Evolutionary conservation across 2,797 vertebrate species (phyloP), one percentile per base, ranked within the genome.

Genomic region (Melanotaenia parkinsoni): DNA sequence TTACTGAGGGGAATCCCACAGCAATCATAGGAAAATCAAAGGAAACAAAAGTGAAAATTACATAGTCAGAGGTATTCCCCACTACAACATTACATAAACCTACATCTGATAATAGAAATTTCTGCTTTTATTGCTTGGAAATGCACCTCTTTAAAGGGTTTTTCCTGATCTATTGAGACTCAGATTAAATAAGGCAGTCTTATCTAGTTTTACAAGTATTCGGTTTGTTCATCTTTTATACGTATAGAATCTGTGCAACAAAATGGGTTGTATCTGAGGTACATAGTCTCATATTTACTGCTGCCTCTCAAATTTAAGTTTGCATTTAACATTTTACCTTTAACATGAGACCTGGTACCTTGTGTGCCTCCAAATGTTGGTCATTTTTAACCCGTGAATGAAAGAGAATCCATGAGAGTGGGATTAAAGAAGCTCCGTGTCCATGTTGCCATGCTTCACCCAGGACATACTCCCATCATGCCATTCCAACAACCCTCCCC

Each of bases 401-500:
- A 14, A 24, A 8, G 3, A 47, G 30, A 22, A 35, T 8, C 3
- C 3, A 18, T 33, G 75, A 69, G 86, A 88, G 89, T 91, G 89
- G 88, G 89, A 92, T 74, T 91, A 80, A 86, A 91, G 88, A 84
- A 47, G 76, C 86, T 90, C 81, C 88, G 72, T 84, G 79, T 93
- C 76, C 79, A 74, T 63, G 77, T 91, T 66, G 84, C 86, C 91
- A 89, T 90, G 82, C 89, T 85, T 88, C 86, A 90, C 88, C 87
- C 88, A 77, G 78, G 76, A 77, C 81, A 85, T 82, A 76, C 77
- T 56, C 74, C 80, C 84, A 85, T 79, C 90, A 80, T 67, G 62
- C 84, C 86, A 88, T 83, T 75, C 76, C 84, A 83, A 76, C 75
- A 84, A 63, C 85, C 75, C 58, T 51, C 11, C 70, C 26, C 73